phyloP scores from a whole-genome alignment of 2,113 vertebrate species.

The Aythya baeri region DNA sequence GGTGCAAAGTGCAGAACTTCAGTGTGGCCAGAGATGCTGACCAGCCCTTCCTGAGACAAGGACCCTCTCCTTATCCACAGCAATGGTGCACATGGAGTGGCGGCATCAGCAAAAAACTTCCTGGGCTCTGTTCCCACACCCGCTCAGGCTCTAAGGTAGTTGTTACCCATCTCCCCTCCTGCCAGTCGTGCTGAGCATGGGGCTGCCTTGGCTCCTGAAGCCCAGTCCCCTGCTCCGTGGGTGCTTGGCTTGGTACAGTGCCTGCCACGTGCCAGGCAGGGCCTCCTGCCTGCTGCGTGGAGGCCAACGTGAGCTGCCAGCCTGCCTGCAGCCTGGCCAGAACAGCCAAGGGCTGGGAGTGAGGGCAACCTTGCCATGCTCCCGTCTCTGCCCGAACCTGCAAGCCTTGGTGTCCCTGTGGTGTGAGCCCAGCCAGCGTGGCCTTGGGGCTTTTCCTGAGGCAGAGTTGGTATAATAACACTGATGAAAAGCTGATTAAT shows the following conservation, averaged over 20 bases:
- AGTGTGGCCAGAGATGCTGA: neutral
- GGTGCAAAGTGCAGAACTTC: rapidly evolving
- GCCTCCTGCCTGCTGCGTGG: rapidly evolving
- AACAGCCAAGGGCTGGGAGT: neutral
- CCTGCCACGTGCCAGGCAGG: neutral
- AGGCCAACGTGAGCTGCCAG: neutral
- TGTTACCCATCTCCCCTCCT: too few species aligned
- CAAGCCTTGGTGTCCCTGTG: neutral
- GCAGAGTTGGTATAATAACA: constrained; percentile 30
- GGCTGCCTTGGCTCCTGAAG: neutral
- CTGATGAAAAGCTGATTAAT: constrained; percentile 69
- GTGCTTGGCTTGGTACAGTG: rapidly evolving
- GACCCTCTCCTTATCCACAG: neutral
- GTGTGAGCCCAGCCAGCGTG: neutral
- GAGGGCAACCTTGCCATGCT: neutral
- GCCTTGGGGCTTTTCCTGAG: constrained; percentile 23
- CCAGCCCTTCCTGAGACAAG: neutral
- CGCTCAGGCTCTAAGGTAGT: neutral
- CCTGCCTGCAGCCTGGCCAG: neutral
- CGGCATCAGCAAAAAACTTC: neutral
- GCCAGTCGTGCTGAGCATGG: rapidly evolving
- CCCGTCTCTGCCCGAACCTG: neutral
- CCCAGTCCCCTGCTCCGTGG: neutral
- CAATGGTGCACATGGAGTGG: neutral
- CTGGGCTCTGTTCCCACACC: neutral